Conservation (phyloP, 2,113 vertebrate species). For the Dunckerocampus dactyliophorus region DNA sequence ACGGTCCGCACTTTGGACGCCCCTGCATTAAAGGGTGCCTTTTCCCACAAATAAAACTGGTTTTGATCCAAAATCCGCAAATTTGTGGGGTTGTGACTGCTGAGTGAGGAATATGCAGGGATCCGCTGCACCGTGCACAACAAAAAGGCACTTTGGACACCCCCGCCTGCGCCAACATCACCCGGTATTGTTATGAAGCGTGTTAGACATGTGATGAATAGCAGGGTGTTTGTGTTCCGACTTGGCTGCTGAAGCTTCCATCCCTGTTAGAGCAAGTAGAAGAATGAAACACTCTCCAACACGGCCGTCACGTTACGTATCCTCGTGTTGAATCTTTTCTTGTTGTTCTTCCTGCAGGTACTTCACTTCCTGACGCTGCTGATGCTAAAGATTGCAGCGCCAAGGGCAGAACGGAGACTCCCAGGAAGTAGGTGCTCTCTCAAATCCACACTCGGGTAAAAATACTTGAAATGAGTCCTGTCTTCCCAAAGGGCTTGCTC, state of each 20-base stretch:
- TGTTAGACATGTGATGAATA: no score
- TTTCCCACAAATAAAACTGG: no score
- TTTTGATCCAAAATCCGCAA: no score
- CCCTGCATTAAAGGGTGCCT: no score
- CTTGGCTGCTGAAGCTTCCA: no score
- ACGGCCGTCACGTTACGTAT: background rate
- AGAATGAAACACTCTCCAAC: no score
- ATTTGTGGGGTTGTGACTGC: no score
- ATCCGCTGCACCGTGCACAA: background rate
- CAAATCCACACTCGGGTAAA: slow-evolving; percentile 38
- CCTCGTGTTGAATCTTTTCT: background rate
- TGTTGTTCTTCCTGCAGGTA: slow-evolving; percentile 8
- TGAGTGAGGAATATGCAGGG: no score
- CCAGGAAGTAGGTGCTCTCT: no score
- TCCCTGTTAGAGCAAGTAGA: no score
- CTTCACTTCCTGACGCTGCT: slow-evolving; percentile 40
- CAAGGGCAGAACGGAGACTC: no score
- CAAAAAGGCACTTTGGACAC: background rate
- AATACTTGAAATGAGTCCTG: background rate
- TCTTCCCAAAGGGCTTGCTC: slow-evolving; percentile 20
- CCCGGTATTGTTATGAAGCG: background rate
- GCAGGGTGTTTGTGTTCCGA: background rate
- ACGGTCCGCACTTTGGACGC: no score
- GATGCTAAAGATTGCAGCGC: slow-evolving; percentile 41
- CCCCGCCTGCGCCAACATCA: slow-evolving; percentile 14